Evolutionary conservation across 2,888 invertebrate genomes (phyloP), one percentile per base, ranked within the genome.

Genomic region (Clunio marinus): DNA sequence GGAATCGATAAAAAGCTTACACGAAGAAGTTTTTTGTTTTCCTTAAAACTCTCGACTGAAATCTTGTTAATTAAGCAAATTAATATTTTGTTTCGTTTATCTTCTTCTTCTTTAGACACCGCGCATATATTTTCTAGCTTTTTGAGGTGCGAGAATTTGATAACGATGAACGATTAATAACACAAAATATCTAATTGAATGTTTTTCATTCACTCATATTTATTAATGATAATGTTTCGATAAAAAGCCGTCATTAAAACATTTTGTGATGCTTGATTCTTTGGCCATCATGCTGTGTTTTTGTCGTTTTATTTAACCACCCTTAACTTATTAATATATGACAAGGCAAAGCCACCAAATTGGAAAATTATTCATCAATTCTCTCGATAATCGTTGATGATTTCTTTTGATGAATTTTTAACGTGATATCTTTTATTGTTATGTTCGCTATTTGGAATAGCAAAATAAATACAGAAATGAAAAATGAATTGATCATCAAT

Each of bases 331-430:
- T n/a, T n/a, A n/a, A 32, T 13, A 32, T 13, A 32, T 41, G n/a
- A 15, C 41, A 15, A 13, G 10, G 10, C 41, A 15, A 10, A 41
- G 41, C 41, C 41, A 10, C 41, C 41, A 41, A 41, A 41, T 41
- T 41, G 41, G 41, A 41, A 41, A 41, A 41, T 41, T 41, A 41
- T 41, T 58, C 27, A 58, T 28, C 27, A n/a, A 25, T 46, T 46
- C 25, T 3, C 20, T 10, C 55, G 25, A 24, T 25, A 55, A 55
- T 13, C 1, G 13, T 25, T 1, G 22, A 5, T 1, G 32, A 59
- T 59, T 59, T 59, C 25, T 20, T 27, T 2, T 59, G 59, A 59
- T 59, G 59, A 59, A 59, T 59, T 59, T 59, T 59, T 32, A 28
- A 59, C 59, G 59, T 17, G 41, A 17, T 59, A 15, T 32, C 35